phyloP scores from a whole-genome alignment of 2,888 invertebrate genomes.

The Antheraea yamamai region DNA sequence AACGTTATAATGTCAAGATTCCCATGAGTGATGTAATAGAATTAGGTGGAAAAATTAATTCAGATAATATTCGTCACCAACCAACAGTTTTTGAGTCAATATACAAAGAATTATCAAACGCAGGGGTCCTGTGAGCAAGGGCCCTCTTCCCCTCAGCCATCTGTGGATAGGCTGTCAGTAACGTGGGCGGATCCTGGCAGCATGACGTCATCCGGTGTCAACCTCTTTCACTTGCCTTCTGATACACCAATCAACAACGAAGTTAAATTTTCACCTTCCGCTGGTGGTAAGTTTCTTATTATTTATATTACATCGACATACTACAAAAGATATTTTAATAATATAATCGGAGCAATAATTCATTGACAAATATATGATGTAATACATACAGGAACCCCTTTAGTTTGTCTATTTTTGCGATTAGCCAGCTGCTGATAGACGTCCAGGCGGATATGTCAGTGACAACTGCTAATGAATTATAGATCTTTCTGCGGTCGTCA shows the following conservation, averaged over 20 bases:
- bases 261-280: conserved; percentile 69
- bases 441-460: not conserved
- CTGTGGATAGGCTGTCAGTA: conserved; percentile 87
- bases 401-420: no score
- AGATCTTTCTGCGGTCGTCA: not conserved
- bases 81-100: not conserved
- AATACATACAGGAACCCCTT: no score
- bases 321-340: not conserved
- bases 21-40: not conserved
- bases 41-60: not conserved
- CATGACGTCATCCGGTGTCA: conserved; percentile 75
- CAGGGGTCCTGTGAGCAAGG: conserved; percentile 75
- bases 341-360: no score
- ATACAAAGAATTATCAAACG: conserved; percentile 21
- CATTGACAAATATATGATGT: no score
- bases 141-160: conserved; percentile 86
- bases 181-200: conserved; percentile 85
- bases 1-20: not conserved
- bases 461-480: not conserved
- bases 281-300: conserved; percentile 43
- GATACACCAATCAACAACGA: conserved; percentile 67
- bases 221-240: conserved; percentile 70
- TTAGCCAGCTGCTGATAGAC: no score
- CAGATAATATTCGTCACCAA: not conserved
- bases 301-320: not conserved